Conservation (phyloP, 2,113 vertebrate genomes). For the Seriola rivoliana region DNA sequence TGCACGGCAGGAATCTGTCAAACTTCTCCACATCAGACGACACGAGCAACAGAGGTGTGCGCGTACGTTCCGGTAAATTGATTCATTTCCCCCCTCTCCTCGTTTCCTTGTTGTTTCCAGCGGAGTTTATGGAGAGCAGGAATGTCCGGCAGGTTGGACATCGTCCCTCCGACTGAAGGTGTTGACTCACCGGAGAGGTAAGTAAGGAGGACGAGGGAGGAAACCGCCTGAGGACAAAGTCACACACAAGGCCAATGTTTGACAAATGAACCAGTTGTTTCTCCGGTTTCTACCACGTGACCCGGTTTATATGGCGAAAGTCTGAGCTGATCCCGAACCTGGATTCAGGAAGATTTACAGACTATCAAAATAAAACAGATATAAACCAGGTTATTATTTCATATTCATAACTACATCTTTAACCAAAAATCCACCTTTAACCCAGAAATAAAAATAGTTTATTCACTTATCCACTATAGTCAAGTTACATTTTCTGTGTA, state of each 20-base stretch:
- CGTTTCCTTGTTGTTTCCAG: not conserved
- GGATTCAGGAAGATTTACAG: not conserved
- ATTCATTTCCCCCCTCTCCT: not conserved
- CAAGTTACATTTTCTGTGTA: not conserved
- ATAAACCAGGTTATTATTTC: not conserved
- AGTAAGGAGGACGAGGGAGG: not conserved
- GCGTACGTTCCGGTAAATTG: not conserved
- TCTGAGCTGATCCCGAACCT: not conserved
- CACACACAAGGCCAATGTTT: not conserved
- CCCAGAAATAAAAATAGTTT: not conserved
- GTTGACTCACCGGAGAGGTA: conserved; percentile 25
- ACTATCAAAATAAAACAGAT: conserved; percentile 19
- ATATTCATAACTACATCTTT: not conserved
- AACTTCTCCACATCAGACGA: not conserved
- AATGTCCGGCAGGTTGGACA: conserved; percentile 18
- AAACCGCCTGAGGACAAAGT: not conserved
- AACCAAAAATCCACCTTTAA: not conserved
- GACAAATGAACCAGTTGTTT: not conserved
- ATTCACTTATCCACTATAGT: not conserved
- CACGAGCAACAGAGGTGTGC: too few relatives aligned
- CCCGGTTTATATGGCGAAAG: not conserved
- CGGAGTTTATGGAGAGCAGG: not conserved
- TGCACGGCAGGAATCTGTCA: too few relatives aligned
- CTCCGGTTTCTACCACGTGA: conserved; percentile 36
- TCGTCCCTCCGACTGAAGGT: not conserved